Evolutionary conservation across 92 coral and sea anemone species (phyloP), one percentile per base, ranked within the genome.

Genomic region (Epizoanthus illoricatus): DNA sequence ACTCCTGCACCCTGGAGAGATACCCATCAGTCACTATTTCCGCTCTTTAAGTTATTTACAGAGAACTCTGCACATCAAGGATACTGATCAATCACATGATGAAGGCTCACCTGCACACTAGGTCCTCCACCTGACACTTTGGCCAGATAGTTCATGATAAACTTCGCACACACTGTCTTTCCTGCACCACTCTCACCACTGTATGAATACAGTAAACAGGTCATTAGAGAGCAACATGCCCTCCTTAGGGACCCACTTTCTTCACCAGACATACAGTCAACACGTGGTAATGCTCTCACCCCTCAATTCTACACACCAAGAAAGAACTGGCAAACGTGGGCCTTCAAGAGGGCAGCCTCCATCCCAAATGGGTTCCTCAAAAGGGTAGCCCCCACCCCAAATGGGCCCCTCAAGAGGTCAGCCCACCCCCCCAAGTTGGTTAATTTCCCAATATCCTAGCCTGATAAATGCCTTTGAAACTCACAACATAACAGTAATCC

Each of bases 121-220:
- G 95, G 85, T 20, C 99, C 99, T 43, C 99, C 99, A 45, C 99
- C 99, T 64, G 99, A 97, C 36, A 97, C 99, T 88, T 97, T 97
- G 13, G 99, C 99, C 43, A 97, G 87, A 80, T 97, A 97, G 85
- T 90, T 87, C 99, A 97, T 97, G 79, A 97, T 97, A 64, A 97
- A 97, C 90, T 97, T 97, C 10, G 99, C 99, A 85, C 97, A 90
- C 61, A 97, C 99, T 17, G 99, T 97, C 83, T 97, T 97, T 10
- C 99, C 99, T 21, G 99, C 99, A 33, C 99, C 99, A 93, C 99
- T 97, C 74, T 97, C 99, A 55, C 99, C 99, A 87, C 99, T 97
- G 79, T 47, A 84, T 12, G 56, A 11, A 13, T 13, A 52, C 10
- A 52, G 56, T 52, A 86, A 64, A 4, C 40, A 80, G 55, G 11